Percentiles rank a stretch among this genome's conserved stretches.
These are phyloP conservation scores for Enteromius radiatus DNA, from an alignment of 2,797 vertebrate species.

Conservation along the genomic window DNA sequence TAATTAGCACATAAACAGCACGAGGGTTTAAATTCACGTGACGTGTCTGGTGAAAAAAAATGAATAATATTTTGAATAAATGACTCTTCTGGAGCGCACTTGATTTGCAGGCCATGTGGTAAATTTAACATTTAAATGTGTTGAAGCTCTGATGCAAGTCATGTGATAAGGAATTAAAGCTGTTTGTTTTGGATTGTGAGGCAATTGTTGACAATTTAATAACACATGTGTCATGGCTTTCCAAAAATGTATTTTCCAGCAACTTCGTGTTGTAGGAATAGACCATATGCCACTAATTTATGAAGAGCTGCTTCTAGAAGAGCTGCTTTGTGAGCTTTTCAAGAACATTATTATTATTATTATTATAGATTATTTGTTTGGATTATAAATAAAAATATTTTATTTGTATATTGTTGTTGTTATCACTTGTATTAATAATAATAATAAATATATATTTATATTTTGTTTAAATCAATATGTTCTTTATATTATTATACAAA, in stretches of 20 bases:
- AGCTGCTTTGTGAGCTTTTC: neutral
- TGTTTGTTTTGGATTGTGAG: neutral
- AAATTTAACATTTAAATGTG: neutral
- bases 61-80: too few species aligned
- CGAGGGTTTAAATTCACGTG: neutral
- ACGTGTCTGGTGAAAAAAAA: too few species aligned
- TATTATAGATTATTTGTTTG: neutral
- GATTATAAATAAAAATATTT: neutral
- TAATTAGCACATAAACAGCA: conserved; percentile 67
- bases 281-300: neutral
- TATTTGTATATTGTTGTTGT: neutral
- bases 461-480: neutral
- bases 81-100: too few species aligned
- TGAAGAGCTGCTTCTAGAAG: neutral
- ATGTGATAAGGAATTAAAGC: neutral
- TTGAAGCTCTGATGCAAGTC: neutral
- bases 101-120: neutral
- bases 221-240: neutral
- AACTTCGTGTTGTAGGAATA: neutral
- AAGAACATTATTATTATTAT: neutral
- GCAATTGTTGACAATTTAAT: neutral
- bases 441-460: neutral
- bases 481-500: neutral
- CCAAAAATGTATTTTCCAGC: neutral
- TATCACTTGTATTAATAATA: neutral